Evolutionary conservation across 2,797 vertebrate genomes (phyloP).

Genomic region (Sphenopsis melanotis): DNA sequence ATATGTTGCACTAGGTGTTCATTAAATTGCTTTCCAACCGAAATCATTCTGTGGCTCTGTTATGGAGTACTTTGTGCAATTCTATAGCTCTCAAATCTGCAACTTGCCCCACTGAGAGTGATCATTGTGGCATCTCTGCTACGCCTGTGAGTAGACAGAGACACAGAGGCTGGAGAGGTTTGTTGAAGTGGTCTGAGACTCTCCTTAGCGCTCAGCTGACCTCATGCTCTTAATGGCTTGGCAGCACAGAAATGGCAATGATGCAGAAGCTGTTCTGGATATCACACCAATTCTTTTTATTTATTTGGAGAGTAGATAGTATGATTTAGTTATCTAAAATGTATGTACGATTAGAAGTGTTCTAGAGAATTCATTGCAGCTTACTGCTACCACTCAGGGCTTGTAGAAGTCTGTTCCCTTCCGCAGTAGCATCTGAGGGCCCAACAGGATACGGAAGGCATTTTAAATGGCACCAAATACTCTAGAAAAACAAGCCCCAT

Average conservation of each 20-base stretch:
- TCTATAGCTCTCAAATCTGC: background rate
- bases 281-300: background rate
- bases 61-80: background rate
- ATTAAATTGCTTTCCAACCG: background rate
- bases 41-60: background rate
- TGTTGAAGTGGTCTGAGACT: background rate
- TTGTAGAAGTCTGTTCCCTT: background rate
- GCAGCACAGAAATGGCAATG: background rate
- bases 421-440: background rate
- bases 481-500: background rate
- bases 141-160: fast-evolving
- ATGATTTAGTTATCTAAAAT: background rate
- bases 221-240: background rate
- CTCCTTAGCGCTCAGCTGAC: background rate
- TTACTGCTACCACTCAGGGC: background rate
- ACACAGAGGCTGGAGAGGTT: background rate
- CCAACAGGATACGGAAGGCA: background rate
- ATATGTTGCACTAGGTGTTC: background rate
- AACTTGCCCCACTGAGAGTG: background rate
- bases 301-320: background rate
- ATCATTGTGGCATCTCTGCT: background rate
- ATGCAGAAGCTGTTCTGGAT: background rate
- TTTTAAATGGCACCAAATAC: background rate
- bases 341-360: background rate
- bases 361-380: background rate